Conservation (phyloP, 2,113 vertebrate genomes). For the Rhegmatorhina hoffmannsi region DNA sequence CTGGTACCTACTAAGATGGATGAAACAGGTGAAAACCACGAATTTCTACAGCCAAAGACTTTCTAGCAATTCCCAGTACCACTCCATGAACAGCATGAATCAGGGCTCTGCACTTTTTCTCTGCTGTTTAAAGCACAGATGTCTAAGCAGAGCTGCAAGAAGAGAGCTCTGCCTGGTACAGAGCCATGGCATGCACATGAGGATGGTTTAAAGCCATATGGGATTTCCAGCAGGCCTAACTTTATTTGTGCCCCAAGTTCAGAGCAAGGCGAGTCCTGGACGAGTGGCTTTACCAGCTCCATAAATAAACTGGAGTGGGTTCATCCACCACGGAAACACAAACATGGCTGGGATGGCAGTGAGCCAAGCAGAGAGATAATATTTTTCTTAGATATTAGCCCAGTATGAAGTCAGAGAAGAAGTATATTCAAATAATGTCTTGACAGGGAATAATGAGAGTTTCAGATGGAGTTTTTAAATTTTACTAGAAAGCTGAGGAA, state of each 20-base stretch:
- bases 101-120: background rate
- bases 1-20: background rate
- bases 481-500: constrained; percentile 4
- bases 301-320: background rate
- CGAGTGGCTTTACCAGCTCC: background rate
- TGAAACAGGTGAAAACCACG: background rate
- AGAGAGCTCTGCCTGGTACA: background rate
- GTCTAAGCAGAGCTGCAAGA: background rate
- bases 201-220: background rate
- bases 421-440: background rate
- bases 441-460: constrained; percentile 25
- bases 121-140: background rate
- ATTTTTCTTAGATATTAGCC: constrained; percentile 45
- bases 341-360: background rate
- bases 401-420: background rate
- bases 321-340: background rate
- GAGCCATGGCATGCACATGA: background rate
- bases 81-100: accelerated
- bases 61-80: background rate
- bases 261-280: background rate
- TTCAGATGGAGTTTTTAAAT: constrained; percentile 43
- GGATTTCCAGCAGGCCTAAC: background rate
- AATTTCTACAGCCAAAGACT: background rate
- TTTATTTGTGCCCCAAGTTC: background rate
- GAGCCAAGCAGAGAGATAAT: constrained; percentile 24